These are phyloP conservation scores for Lottia gigantea DNA, from an alignment of 2,888 invertebrate genomes.

Conservation along the genomic window DNA sequence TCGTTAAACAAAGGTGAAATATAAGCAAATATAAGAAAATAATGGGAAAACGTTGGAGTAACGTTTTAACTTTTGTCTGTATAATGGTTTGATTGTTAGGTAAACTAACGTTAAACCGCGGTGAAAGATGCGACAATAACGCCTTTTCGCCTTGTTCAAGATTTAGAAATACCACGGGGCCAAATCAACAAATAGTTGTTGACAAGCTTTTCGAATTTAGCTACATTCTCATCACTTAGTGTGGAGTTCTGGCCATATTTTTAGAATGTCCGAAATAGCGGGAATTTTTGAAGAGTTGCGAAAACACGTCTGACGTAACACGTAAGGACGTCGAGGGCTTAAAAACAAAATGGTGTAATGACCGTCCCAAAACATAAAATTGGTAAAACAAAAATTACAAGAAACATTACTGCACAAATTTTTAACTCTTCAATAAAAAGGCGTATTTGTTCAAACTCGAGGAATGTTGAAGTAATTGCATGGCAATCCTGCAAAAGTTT, in stretches of 20 bases:
- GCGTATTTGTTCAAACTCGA: no score
- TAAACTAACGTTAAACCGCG: background rate
- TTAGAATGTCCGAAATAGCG: constrained; percentile 9
- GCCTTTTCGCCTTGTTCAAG: constrained; percentile 8
- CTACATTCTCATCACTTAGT: constrained; percentile 7
- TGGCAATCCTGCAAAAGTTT: no score
- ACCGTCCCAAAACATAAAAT: no score
- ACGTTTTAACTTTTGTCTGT: background rate
- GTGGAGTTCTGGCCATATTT: background rate
- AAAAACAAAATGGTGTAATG: no score
- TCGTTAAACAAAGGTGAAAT: constrained; percentile 7
- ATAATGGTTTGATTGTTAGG: background rate
- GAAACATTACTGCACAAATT: no score
- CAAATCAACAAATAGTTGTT: constrained; percentile 4
- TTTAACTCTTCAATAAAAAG: no score
- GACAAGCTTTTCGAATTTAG: constrained; percentile 6
- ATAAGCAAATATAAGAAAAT: background rate
- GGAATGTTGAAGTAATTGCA: no score
- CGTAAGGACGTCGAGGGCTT: no score
- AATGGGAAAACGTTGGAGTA: background rate
- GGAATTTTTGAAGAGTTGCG: background rate
- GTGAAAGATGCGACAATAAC: constrained; percentile 9
- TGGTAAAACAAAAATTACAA: no score
- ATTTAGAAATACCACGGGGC: constrained; percentile 4
- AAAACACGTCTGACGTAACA: no score